Evolutionary conservation across 2,888 invertebrate species (phyloP).

Genomic region (Acleris cristana): DNA sequence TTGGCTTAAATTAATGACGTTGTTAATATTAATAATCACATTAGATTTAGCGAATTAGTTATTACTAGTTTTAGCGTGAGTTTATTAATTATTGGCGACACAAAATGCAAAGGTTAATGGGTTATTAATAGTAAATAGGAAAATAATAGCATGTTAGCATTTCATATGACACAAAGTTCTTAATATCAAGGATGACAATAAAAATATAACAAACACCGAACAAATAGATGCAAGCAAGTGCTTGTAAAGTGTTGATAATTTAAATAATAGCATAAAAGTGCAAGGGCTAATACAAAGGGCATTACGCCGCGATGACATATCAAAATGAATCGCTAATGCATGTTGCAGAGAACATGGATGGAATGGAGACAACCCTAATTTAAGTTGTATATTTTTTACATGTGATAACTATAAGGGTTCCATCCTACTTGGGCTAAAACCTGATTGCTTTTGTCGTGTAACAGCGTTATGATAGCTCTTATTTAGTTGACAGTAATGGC

Average conservation of each 20-base stretch:
- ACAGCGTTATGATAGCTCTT: too few species aligned
- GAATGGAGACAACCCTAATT: constrained; percentile 44
- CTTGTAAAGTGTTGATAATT: constrained; percentile 62
- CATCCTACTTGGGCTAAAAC: too few species aligned
- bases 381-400: not conserved
- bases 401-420: not conserved
- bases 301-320: constrained; percentile 72
- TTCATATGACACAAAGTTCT: too few species aligned
- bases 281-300: constrained; percentile 61
- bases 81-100: constrained; percentile 20
- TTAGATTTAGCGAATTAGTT: constrained; percentile 21
- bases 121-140: not conserved
- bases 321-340: constrained; percentile 79
- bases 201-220: not conserved
- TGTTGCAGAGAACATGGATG: constrained; percentile 41
- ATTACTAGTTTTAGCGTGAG: constrained; percentile 20
- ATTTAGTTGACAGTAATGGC: too few species aligned
- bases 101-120: constrained; percentile 1
- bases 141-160: not conserved
- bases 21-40: constrained; percentile 27
- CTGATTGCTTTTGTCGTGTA: too few species aligned
- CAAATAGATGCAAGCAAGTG: constrained; percentile 2
- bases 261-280: constrained; percentile 66
- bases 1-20: constrained; percentile 15
- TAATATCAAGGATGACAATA: not conserved